Evolutionary conservation across 2,113 vertebrate genomes (phyloP).

Genomic region (Ctenodactylus gundi): DNA sequence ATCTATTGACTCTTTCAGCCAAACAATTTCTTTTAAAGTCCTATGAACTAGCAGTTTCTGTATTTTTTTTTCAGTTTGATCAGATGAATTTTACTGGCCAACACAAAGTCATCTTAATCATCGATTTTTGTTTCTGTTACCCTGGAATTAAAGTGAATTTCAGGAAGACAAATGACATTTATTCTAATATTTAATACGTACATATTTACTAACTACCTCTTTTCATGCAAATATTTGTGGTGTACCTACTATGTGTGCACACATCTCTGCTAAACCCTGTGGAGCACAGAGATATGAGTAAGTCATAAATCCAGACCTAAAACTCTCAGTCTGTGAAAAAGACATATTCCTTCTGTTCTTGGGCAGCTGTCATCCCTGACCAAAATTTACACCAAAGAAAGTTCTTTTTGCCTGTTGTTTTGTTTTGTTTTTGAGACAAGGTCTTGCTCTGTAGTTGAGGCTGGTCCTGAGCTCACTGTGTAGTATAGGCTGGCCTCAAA

Average conservation of each 20-base stretch:
- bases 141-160: constrained; percentile 33
- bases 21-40: background rate
- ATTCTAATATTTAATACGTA: background rate
- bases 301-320: background rate
- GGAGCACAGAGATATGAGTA: background rate
- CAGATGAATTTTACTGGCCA: background rate
- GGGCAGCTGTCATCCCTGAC: background rate
- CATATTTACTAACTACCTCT: background rate
- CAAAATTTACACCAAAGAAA: background rate
- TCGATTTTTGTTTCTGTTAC: constrained; percentile 23
- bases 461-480: too few species aligned
- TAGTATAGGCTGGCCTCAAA: too few species aligned
- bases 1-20: background rate
- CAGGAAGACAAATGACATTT: background rate
- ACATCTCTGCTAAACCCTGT: background rate
- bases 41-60: constrained; percentile 29
- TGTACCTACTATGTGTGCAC: background rate
- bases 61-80: background rate
- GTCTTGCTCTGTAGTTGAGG: too few species aligned
- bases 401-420: too few species aligned
- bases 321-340: background rate
- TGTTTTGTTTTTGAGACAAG: too few species aligned
- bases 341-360: background rate
- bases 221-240: background rate
- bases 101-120: background rate